Evolutionary conservation across 1,140 invertebrate species (phyloP), one percentile per base, ranked within the genome.

Genomic region (Psix sp.): DNA sequence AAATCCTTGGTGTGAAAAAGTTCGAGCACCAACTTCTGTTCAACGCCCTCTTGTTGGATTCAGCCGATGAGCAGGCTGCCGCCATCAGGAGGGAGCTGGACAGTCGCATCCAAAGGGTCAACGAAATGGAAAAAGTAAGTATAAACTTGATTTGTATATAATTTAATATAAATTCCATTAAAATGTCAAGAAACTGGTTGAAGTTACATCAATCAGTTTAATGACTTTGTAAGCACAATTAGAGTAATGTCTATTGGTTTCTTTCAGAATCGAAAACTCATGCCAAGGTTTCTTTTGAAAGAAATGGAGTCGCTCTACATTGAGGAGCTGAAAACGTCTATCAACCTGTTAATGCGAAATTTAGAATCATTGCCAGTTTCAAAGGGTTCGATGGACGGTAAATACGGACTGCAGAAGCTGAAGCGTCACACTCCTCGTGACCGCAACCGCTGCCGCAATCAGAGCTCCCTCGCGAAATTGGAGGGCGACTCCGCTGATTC

Each of bases 231-330:
- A n/a, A n/a, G n/a, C n/a, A n/a, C n/a, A n/a, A n/a, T n/a, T n/a
- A n/a, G n/a, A n/a, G n/a, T n/a, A n/a, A n/a, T n/a, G n/a, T n/a
- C n/a, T 21, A 11, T 24, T 13, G 9, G 7, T 33, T 20, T 9
- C 7, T 77, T 76, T 21, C 87, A 98, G 94, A 98, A 98, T 84
- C 93, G 97, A 74, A 97, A 98, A 88, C 87, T 99, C 71, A 98
- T 99, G 94, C 98, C 98, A 65, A 98, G 96, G 88, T 99, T 99
- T 91, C 96, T 99, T 46, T 90, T 99, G 45, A 99, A 99, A 91
- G 98, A 99, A 89, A 99, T 99, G 98, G 98, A 99, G 89, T 97
- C 95, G 38, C 91, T 99, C 79, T 99, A 99, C 89, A 94, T 99
- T 71, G 98, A 99, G 89, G 98, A 99, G 88, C 89, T 98, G 66